Conservation (phyloP, 2,888 invertebrate genomes). For the Agelastica alni region DNA sequence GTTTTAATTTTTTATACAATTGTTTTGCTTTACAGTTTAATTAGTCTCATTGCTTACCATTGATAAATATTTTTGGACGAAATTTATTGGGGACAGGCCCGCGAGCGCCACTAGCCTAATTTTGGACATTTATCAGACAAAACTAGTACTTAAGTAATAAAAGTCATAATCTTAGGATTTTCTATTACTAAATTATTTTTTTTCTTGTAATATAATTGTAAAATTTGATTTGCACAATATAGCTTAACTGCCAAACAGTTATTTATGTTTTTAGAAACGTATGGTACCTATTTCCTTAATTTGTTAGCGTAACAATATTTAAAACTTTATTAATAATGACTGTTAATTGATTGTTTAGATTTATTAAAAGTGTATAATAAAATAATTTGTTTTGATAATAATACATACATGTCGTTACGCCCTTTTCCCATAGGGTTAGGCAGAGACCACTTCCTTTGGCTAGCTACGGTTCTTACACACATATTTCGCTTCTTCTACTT, state of each 20-base stretch:
- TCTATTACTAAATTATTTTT: slow-evolving; percentile 16
- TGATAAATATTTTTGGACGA: no score
- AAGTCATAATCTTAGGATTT: slow-evolving; percentile 18
- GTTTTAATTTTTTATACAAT: no score
- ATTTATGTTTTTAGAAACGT: slow-evolving; percentile 2
- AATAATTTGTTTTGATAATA: slow-evolving; percentile 26
- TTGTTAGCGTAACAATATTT: slow-evolving; percentile 24
- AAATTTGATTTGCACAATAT: slow-evolving; percentile 21
- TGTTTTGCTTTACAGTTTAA: no score
- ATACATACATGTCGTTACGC: no score
- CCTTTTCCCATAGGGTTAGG: no score
- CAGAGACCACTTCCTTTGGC: no score
- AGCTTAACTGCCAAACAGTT: slow-evolving; percentile 24
- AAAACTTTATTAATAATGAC: slow-evolving; percentile 29
- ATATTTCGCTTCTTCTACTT: no score
- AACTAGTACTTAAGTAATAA: slow-evolving; percentile 21
- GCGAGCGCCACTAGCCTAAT: no score
- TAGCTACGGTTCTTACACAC: no score
- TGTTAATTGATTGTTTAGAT: slow-evolving; percentile 32
- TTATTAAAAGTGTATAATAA: slow-evolving; percentile 31
- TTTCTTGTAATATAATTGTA: slow-evolving; percentile 18
- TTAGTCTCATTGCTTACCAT: no score
- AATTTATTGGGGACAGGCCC: no score
- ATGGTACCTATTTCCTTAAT: slow-evolving; percentile 9
- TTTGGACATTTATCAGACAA: slow-evolving; percentile 1